Evolutionary conservation across 1,140 invertebrate genomes (phyloP).

Genomic region (Orussus abietinus): DNA sequence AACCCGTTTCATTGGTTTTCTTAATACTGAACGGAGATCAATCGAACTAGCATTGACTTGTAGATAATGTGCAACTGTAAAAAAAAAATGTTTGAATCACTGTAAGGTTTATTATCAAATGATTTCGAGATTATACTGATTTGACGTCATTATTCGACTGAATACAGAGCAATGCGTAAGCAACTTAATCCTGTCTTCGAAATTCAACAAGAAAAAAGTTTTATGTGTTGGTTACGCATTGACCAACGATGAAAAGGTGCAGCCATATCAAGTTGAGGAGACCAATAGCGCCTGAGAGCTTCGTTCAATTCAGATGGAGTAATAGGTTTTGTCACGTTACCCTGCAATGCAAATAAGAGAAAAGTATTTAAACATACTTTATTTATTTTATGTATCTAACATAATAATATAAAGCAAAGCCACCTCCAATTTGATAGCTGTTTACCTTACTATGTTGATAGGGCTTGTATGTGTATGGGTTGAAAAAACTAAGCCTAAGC

Average conservation of each 20-base stretch:
- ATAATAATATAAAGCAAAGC: slow-evolving; percentile 12
- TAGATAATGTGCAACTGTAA: too few relatives aligned
- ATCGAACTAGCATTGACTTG: too few relatives aligned
- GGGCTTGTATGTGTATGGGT: slow-evolving; percentile 48
- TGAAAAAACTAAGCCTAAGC: slow-evolving; percentile 43
- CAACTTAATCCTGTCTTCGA: too few relatives aligned
- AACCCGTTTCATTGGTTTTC: too few relatives aligned
- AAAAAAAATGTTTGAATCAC: too few relatives aligned
- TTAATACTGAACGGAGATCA: too few relatives aligned
- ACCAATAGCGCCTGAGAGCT: slow-evolving; percentile 56
- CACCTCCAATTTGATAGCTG: not conserved
- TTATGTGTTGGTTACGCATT: slow-evolving; percentile 39
- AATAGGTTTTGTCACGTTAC: slow-evolving; percentile 40
- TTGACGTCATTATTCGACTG: too few relatives aligned
- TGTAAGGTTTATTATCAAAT: too few relatives aligned
- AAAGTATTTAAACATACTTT: slow-evolving; percentile 12
- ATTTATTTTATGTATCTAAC: slow-evolving; percentile 12
- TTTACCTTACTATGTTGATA: slow-evolving; percentile 45
- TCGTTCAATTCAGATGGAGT: slow-evolving; percentile 59
- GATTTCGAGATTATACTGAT: too few relatives aligned
- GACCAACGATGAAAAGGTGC: slow-evolving; percentile 48
- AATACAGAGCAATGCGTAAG: too few relatives aligned
- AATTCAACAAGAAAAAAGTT: slow-evolving; percentile 39
- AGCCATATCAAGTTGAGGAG: slow-evolving; percentile 45
- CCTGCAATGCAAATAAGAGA: slow-evolving; percentile 23